Evolutionary conservation across 2,797 vertebrate species (phyloP).

Genomic region (Malurus splendens): DNA sequence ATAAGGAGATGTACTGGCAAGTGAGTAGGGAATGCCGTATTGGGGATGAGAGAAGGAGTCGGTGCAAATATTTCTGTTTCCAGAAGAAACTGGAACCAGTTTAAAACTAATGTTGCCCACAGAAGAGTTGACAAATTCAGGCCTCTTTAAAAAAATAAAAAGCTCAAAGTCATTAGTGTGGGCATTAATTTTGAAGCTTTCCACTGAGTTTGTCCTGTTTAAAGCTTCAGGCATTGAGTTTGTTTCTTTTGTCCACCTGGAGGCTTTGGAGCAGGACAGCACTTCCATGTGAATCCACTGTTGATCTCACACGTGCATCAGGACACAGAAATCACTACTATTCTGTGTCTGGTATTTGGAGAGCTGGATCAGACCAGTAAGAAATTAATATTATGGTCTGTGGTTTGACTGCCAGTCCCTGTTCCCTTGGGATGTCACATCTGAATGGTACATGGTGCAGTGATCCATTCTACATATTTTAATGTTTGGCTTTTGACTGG

Average conservation of each 20-base stretch:
- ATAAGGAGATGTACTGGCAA: fast-evolving
- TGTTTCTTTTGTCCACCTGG: neutral
- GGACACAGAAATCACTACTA: neutral
- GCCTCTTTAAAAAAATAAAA: neutral
- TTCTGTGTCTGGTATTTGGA: fast-evolving
- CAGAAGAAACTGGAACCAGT: neutral
- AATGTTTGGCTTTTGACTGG: neutral
- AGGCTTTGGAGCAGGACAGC: neutral
- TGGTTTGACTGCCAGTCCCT: neutral
- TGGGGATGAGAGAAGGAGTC: neutral
- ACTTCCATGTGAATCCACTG: fast-evolving
- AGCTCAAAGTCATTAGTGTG: neutral
- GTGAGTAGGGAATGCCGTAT: fast-evolving
- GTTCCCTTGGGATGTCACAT: neutral
- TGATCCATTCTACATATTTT: fast-evolving
- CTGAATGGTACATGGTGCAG: fast-evolving
- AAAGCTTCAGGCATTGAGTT: neutral
- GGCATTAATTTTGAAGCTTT: neutral
- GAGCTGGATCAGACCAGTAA: neutral
- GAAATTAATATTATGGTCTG: fast-evolving
- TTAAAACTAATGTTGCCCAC: neutral
- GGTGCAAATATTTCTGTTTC: neutral
- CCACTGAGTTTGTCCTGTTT: neutral
- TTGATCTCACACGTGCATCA: fast-evolving
- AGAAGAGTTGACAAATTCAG: neutral